Conservation (phyloP, 2,113 vertebrate species). For the Eurypyga helias region DNA sequence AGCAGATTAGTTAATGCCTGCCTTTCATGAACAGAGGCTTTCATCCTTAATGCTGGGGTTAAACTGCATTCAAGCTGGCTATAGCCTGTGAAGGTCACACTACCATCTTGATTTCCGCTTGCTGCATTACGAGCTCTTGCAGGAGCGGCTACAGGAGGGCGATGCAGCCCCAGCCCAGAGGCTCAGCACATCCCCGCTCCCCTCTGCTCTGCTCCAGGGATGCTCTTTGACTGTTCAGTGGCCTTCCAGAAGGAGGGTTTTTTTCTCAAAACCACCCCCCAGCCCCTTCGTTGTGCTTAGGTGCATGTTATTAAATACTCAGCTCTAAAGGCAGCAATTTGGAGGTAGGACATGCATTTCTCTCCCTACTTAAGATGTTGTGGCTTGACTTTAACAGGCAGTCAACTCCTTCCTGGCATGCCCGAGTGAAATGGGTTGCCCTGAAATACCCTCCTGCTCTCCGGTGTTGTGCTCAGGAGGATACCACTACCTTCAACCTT, state of each 20-base stretch:
- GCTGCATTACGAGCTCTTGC: neutral
- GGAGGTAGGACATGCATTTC: neutral
- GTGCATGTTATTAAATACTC: neutral
- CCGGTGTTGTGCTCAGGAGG: neutral
- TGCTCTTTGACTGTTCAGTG: neutral
- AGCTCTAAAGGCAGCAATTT: neutral
- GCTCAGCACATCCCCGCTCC: neutral
- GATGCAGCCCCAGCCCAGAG: fast-evolving
- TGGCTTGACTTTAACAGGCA: neutral
- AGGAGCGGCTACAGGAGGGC: fast-evolving
- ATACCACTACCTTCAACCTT: neutral
- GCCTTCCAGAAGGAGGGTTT: neutral
- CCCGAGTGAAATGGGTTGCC: neutral
- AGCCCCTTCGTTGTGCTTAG: neutral
- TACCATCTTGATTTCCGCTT: constrained; percentile 55
- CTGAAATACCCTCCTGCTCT: neutral
- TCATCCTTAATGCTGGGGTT: constrained; percentile 49
- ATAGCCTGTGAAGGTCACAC: constrained; percentile 35
- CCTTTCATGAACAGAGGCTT: constrained; percentile 22
- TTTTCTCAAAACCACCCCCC: neutral
- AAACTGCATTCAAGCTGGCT: constrained; percentile 24
- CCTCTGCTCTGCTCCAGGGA: neutral
- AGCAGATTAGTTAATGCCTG: constrained; percentile 50
- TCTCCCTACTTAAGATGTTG: neutral
- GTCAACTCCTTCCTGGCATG: neutral